Conservation (phyloP, 2,797 vertebrate genomes). For the Chelonia mydas region DNA sequence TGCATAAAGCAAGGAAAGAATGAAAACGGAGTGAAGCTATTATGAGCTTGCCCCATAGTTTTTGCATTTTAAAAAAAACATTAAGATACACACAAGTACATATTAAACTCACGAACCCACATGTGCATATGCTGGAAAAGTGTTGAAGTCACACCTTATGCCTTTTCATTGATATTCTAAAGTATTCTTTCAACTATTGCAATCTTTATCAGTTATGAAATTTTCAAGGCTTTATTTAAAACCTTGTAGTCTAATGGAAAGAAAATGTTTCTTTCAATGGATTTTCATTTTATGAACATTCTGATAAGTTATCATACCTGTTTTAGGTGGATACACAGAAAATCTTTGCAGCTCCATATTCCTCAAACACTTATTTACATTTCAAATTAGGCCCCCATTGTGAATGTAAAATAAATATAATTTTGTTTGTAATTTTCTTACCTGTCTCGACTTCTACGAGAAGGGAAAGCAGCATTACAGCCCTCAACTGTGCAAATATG, state of each 20-base stretch:
- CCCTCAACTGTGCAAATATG: conserved; percentile 94
- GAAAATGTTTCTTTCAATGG: conserved; percentile 65
- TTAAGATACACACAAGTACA: conserved; percentile 46
- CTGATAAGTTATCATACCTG: conserved; percentile 65
- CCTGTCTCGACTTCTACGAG: conserved; percentile 96
- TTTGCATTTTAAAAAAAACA: conserved; percentile 44
- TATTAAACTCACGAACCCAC: conserved; percentile 36
- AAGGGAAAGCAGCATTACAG: conserved; percentile 92
- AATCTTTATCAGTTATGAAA: conserved; percentile 57
- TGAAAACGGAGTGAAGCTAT: conserved; percentile 8
- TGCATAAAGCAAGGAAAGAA: neutral
- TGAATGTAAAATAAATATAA: conserved; percentile 58
- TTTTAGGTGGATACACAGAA: conserved; percentile 53
- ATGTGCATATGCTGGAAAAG: conserved; percentile 42
- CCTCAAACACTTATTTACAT: conserved; percentile 70
- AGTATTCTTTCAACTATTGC: conserved; percentile 47
- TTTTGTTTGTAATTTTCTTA: conserved; percentile 81
- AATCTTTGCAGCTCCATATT: conserved; percentile 44
- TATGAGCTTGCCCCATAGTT: neutral
- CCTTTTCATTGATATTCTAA: conserved; percentile 48
- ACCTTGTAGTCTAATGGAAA: conserved; percentile 48
- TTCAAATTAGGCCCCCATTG: conserved; percentile 67
- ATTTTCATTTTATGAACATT: conserved; percentile 66
- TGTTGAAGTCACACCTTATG: conserved; percentile 44
- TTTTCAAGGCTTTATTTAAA: conserved; percentile 68